Evolutionary conservation across 2,888 invertebrate species (phyloP).

Genomic region (Pollenia labialis): DNA sequence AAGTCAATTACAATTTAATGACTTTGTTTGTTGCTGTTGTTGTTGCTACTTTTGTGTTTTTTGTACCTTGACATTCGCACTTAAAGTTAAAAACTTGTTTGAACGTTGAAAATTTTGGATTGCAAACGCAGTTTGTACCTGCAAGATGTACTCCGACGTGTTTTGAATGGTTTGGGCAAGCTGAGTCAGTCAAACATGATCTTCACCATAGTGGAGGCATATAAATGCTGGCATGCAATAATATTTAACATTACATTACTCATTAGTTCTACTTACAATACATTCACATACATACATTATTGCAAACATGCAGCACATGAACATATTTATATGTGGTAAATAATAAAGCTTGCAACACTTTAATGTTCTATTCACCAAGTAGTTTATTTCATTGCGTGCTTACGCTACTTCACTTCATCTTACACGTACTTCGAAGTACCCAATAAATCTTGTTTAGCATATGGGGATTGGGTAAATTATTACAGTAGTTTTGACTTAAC

Average conservation of each 20-base stretch:
- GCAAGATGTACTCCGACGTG: background rate
- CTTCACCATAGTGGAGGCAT: constrained; percentile 4
- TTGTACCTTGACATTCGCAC: constrained; percentile 44
- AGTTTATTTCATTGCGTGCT: constrained; percentile 23
- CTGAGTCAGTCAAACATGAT: constrained; percentile 32
- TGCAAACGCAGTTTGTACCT: background rate
- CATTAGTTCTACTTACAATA: constrained; percentile 12
- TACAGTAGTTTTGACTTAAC: no score
- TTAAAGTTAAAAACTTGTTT: constrained; percentile 14
- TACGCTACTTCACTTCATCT: constrained; percentile 20
- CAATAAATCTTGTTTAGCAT: background rate
- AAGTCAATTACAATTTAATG: constrained; percentile 75
- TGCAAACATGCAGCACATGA: background rate
- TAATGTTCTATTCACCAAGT: background rate
- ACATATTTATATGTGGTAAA: background rate
- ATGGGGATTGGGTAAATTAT: background rate
- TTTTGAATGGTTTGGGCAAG: constrained; percentile 29
- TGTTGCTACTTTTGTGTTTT: background rate
- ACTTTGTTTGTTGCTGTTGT: constrained; percentile 57
- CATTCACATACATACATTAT: background rate
- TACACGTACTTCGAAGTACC: background rate
- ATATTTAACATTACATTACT: constrained; percentile 27
- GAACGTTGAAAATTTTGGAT: constrained; percentile 30
- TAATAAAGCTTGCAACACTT: background rate
- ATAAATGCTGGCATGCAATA: constrained; percentile 34